Conservation (phyloP, 2,113 vertebrate species). For the Cyprinus carpio region DNA sequence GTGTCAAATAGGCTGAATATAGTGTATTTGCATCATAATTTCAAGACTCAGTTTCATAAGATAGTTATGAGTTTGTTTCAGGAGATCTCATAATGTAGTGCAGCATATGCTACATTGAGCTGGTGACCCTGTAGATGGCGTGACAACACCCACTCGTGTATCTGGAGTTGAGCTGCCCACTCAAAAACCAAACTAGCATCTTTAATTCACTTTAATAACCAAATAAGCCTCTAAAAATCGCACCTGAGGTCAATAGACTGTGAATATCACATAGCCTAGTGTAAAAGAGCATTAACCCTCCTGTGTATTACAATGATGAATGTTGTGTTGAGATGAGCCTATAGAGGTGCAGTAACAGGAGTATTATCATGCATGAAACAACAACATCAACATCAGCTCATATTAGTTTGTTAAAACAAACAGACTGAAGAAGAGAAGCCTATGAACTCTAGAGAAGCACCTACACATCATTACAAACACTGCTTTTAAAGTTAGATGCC, state of each 20-base stretch:
- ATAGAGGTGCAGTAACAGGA: not conserved
- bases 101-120: conserved; percentile 9
- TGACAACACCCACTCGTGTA: conserved; percentile 12
- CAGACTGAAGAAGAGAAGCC: not conserved
- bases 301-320: not conserved
- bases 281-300: not conserved
- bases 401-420: not conserved
- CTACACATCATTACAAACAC: not conserved
- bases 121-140: conserved; percentile 13
- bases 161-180: conserved; percentile 10
- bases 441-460: not conserved
- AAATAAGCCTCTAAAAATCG: not conserved
- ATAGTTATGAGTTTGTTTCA: conserved; percentile 1
- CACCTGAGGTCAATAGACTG: not conserved
- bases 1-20: not conserved
- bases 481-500: not conserved
- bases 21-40: not conserved
- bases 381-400: not conserved
- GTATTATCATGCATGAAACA: conserved; percentile 11
- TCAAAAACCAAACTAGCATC: not conserved
- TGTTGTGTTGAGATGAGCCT: not conserved
- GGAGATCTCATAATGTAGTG: not conserved
- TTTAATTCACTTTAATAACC: conserved; percentile 22
- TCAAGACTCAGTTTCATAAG: not conserved
- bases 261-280: not conserved